These are phyloP conservation scores for Brotula barbata DNA, from an alignment of 2,797 vertebrate genomes.

Conservation along the genomic window DNA sequence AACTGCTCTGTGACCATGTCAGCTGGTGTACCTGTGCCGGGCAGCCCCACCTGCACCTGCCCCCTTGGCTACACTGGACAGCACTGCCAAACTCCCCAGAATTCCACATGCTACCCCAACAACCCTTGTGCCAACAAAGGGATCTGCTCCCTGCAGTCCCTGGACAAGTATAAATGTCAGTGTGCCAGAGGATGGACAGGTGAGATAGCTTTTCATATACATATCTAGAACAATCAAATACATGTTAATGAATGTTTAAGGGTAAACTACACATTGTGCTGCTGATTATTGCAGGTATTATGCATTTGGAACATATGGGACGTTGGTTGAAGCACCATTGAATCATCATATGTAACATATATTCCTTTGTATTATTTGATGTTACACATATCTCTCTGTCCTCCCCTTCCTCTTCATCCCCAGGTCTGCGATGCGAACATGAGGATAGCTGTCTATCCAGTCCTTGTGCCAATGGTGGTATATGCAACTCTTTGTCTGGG, in stretches of 20 bases:
- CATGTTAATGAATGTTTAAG: no score
- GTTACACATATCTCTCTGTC: no score
- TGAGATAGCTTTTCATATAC: no score
- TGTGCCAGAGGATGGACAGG: conserved; percentile 89
- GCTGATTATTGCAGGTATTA: no score
- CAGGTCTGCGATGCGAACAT: conserved; percentile 85
- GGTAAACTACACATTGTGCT: no score
- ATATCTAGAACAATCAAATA: no score
- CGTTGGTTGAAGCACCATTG: no score
- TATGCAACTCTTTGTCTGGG: conserved; percentile 78
- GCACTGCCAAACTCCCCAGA: conserved; percentile 84
- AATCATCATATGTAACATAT: no score
- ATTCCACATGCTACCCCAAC: conserved; percentile 85
- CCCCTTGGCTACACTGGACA: conserved; percentile 84
- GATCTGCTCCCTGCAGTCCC: conserved; percentile 80
- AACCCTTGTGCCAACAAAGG: conserved; percentile 87
- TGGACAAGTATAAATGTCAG: conserved; percentile 83
- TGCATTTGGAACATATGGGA: no score
- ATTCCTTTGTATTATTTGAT: no score
- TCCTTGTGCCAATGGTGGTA: conserved; percentile 87
- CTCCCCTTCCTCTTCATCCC: conserved; percentile 2
- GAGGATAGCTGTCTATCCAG: conserved; percentile 88
- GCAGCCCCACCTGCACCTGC: conserved; percentile 82
- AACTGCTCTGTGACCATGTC: conserved; percentile 82
- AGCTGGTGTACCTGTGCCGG: conserved; percentile 73